Percentiles rank a stretch among this genome's conserved stretches.
These are phyloP conservation scores for Scomber colias DNA, from an alignment of 2,113 vertebrate genomes.

Conservation along the genomic window DNA sequence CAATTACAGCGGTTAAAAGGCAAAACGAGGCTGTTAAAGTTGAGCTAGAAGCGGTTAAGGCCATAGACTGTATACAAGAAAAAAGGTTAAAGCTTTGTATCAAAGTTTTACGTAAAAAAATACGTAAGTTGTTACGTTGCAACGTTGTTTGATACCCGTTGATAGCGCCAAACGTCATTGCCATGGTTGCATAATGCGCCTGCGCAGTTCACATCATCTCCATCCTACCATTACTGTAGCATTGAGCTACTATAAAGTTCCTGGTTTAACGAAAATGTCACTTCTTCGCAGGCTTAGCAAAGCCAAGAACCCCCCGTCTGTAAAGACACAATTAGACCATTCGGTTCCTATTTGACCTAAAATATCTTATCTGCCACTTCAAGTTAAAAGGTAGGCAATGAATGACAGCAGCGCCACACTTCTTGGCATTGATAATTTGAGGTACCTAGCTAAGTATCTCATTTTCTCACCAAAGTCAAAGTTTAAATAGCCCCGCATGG, in stretches of 20 bases:
- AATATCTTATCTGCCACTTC: neutral
- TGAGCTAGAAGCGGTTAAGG: too few species aligned
- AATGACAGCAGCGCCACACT: neutral
- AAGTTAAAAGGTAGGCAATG: slow-evolving; percentile 21
- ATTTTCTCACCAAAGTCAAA: too few species aligned
- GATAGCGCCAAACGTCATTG: slow-evolving; percentile 14
- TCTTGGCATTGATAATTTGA: neutral
- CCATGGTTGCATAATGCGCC: neutral
- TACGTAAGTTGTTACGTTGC: neutral
- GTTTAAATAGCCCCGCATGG: neutral
- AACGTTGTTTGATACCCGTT: neutral
- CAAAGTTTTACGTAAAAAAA: neutral
- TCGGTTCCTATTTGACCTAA: neutral
- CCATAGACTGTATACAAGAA: too few species aligned
- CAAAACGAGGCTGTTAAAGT: neutral
- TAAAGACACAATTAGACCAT: neutral
- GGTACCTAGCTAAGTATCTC: neutral
- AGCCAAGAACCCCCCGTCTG: neutral
- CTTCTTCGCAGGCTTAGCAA: neutral
- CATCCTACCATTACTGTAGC: neutral
- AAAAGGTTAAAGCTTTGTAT: too few species aligned
- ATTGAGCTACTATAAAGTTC: neutral
- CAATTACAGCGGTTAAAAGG: neutral
- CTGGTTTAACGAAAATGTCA: neutral
- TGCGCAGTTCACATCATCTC: neutral